Evolutionary conservation across 2,113 vertebrate genomes (phyloP), one percentile per base, ranked within the genome.

Genomic region (Athene cunicularia): DNA sequence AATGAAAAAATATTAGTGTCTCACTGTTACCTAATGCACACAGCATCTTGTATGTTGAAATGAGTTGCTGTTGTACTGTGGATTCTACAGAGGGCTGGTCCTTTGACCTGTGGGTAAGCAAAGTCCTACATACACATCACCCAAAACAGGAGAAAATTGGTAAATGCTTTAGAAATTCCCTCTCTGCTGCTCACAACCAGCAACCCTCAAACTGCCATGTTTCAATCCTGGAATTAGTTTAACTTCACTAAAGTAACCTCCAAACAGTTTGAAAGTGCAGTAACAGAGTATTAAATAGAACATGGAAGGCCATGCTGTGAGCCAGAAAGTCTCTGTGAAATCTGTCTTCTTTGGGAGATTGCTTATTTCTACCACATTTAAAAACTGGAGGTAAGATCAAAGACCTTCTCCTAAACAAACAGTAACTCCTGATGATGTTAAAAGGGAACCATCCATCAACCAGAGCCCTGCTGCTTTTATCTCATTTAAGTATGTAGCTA

Each of bases 391-490:
- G 83, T 80, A 73, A 93, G 86, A 94, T 94, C 93, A 89, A 94
- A 96, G 87, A 45, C 58, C 62, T 43, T 89, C 80, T 95, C 63
- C 66, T 89, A 72, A 95, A 94, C 86, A 90, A 67, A 74, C 75
- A 85, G 64, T 68, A 66, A 22, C 84, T 93, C 58, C 76, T 64
- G 70, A 50, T 56, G 86, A 45, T 95, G 91, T 80, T 89, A 66
- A 87, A 95, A 93, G 91, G 80, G 60, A 95, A 17, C 80, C 76
- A 87, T 92, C 76, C 95, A 87, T 91, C 96, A 93, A 4, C 60
- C 62, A 37, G 73, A 91, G 80, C 76, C 92, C 91, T 72, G 86
- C 95, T 53, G 80, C 94, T 93, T 97, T 95, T 93, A 85, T 91
- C 86, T 96, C 91, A 37, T 95, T 90, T 81, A 71, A 91, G 86